Percentiles rank a stretch among this genome's conserved stretches.
phyloP scores from a whole-genome alignment of 2,888 invertebrate species.

The Mycalesis mineus region DNA sequence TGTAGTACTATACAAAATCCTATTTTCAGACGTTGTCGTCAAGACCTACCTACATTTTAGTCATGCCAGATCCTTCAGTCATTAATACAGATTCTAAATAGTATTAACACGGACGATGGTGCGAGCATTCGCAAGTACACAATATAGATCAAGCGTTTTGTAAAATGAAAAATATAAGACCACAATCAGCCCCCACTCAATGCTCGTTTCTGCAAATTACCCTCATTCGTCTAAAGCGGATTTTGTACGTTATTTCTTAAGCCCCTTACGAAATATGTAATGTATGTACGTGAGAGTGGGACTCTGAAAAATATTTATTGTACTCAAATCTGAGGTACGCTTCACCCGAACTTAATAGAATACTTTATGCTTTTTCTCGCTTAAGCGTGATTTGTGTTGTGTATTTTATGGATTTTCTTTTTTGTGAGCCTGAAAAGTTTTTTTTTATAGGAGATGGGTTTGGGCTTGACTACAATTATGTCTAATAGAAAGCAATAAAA shows the following conservation, averaged over 20 bases:
- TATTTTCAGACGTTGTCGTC: too few species aligned
- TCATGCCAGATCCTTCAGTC: too few species aligned
- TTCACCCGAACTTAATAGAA: constrained; percentile 23
- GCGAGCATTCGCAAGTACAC: too few species aligned
- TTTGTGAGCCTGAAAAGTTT: too few species aligned
- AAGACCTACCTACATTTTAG: too few species aligned
- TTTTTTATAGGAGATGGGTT: too few species aligned
- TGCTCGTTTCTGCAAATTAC: constrained; percentile 33
- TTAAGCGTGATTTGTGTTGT: neutral
- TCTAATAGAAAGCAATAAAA: too few species aligned
- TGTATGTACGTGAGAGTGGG: constrained; percentile 27
- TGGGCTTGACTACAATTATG: too few species aligned
- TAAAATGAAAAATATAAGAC: constrained; percentile 31
- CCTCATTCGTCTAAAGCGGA: constrained; percentile 32
- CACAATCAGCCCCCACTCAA: constrained; percentile 35
- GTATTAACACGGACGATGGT: too few species aligned
- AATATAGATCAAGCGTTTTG: constrained; percentile 6
- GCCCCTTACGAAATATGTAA: constrained; percentile 27
- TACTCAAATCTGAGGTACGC: constrained; percentile 21
- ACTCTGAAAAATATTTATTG: constrained; percentile 24
- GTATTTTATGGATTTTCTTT: neutral
- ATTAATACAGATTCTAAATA: too few species aligned
- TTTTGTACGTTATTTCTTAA: constrained; percentile 27
- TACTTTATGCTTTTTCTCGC: constrained; percentile 16
- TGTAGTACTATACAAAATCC: too few species aligned